These are phyloP conservation scores for Nerophis ophidion DNA, from an alignment of 2,113 vertebrate genomes.

Conservation along the genomic window DNA sequence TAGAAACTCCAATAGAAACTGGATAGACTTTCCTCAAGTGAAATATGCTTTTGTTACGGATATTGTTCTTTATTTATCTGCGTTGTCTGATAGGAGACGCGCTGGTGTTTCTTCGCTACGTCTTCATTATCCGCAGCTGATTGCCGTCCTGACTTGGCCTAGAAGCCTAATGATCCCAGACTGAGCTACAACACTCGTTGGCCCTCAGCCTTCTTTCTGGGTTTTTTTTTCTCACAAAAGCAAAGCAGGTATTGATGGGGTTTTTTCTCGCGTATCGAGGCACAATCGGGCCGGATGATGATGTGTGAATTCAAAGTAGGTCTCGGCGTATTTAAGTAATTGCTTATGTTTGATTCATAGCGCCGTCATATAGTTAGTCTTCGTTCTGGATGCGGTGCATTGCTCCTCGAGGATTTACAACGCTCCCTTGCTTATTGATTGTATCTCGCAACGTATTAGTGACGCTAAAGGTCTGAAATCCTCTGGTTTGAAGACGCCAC, in stretches of 20 bases:
- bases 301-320: conserved; percentile 70
- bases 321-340: conserved; percentile 54
- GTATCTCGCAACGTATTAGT: conserved; percentile 32
- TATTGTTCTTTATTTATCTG: conserved; percentile 37
- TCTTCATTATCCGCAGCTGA: conserved; percentile 42
- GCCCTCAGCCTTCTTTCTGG: conserved; percentile 9
- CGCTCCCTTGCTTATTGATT: conserved; percentile 49
- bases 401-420: conserved; percentile 53
- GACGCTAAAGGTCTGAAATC: conserved; percentile 27
- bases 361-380: conserved; percentile 53
- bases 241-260: conserved; percentile 5
- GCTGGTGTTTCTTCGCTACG: conserved; percentile 34
- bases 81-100: conserved; percentile 42
- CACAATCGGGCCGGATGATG: conserved; percentile 35
- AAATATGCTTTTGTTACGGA: conserved; percentile 16
- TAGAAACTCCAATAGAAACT: conserved; percentile 22
- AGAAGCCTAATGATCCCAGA: conserved; percentile 43
- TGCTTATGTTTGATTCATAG: conserved; percentile 61
- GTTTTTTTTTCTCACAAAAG: conserved; percentile 11
- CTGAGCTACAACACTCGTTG: conserved; percentile 57
- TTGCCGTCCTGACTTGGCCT: conserved; percentile 44
- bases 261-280: conserved; percentile 59
- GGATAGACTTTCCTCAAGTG: conserved; percentile 14
- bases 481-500: conserved; percentile 17
- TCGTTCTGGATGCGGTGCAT: conserved; percentile 41